A percentile compares a stretch with the other conserved stretches of the same genome.
Evolutionary conservation across 2,113 vertebrate genomes (phyloP).

Genomic region (Panthera uncia): DNA sequence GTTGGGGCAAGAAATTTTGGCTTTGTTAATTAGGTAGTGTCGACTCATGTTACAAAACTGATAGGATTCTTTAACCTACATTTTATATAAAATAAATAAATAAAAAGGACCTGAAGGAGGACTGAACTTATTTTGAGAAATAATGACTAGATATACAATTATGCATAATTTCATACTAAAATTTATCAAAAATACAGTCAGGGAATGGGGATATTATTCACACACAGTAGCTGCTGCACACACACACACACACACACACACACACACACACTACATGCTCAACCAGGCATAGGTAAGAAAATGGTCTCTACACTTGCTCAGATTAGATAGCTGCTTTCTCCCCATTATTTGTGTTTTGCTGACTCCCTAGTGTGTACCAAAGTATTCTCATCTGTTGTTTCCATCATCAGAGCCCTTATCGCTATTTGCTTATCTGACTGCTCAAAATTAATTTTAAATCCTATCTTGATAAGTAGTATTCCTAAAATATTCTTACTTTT

Average conservation of each 20-base stretch:
- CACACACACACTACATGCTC: neutral
- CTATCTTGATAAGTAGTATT: neutral
- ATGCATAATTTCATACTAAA: neutral
- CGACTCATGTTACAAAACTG: neutral
- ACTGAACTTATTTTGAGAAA: neutral
- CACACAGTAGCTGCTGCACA: neutral
- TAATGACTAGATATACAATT: neutral
- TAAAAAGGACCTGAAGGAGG: neutral
- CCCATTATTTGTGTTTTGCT: neutral
- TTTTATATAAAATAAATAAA: neutral
- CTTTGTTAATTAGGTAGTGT: neutral
- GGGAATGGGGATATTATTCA: neutral
- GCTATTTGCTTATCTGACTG: constrained; percentile 6
- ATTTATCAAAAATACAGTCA: neutral
- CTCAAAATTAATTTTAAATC: neutral
- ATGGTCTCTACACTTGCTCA: neutral
- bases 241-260: neutral
- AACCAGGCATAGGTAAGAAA: neutral
- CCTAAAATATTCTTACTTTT: neutral
- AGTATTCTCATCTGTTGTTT: neutral
- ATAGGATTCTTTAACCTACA: neutral
- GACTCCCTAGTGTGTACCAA: neutral
- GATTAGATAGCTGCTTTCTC: neutral
- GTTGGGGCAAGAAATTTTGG: neutral
- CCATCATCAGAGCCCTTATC: neutral